Percentiles rank a stretch among this genome's conserved stretches.
Conservation (phyloP, 2,113 vertebrate genomes). For the Mormyrus lacerda region DNA sequence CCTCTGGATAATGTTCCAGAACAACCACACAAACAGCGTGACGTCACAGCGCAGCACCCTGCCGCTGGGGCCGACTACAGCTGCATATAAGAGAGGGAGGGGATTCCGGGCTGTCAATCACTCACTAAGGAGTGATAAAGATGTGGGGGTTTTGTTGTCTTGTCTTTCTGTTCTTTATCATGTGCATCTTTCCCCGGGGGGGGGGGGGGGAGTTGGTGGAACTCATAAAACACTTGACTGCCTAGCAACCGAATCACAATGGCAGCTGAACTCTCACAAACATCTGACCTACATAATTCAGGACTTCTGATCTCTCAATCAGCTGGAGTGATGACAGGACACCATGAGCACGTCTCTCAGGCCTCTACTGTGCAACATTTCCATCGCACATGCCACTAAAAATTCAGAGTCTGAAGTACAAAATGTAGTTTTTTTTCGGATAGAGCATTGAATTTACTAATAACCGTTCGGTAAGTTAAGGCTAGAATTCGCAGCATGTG, state of each 20-base stretch:
- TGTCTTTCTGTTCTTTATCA: constrained; percentile 31
- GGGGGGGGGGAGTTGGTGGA: constrained; percentile 49
- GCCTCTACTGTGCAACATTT: background rate
- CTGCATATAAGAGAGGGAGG: background rate
- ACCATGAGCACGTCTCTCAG: constrained; percentile 22
- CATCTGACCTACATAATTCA: constrained; percentile 64
- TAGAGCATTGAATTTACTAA: background rate
- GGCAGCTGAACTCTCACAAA: constrained; percentile 59
- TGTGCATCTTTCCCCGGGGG: constrained; percentile 52
- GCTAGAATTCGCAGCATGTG: too few species aligned
- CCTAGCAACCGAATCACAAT: constrained; percentile 71
- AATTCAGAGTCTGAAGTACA: background rate
- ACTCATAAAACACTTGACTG: constrained; percentile 61
- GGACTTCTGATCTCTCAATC: constrained; percentile 60
- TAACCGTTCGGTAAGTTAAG: background rate
- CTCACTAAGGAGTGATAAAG: background rate
- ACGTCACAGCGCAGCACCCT: background rate
- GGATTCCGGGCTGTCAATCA: background rate
- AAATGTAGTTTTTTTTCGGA: background rate
- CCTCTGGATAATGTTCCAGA: background rate
- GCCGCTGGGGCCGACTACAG: background rate
- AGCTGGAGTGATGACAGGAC: constrained; percentile 58
- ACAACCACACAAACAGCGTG: background rate
- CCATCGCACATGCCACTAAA: background rate
- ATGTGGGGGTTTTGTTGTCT: background rate